Evolutionary conservation across 2,113 vertebrate genomes (phyloP).

Genomic region (Mystacornis crossleyi): DNA sequence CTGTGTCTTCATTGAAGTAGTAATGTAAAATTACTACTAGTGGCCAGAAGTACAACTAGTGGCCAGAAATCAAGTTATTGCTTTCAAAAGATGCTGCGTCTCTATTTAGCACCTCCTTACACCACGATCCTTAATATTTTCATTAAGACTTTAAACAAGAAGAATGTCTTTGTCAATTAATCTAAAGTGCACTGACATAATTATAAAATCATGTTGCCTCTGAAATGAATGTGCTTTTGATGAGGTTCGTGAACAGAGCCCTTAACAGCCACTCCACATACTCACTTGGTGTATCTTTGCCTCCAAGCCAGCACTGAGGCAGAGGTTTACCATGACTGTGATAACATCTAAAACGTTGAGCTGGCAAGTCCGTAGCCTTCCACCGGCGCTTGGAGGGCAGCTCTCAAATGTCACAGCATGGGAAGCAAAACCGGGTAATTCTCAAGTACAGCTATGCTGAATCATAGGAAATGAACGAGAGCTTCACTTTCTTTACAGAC

Average conservation of each 20-base stretch:
- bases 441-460: not conserved
- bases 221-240: not conserved
- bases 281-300: not conserved
- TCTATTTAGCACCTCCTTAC: not conserved
- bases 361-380: not conserved
- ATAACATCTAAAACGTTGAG: fast-evolving
- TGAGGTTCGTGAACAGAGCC: not conserved
- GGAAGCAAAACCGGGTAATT: not conserved
- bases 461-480: not conserved
- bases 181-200: not conserved
- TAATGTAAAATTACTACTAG: not conserved
- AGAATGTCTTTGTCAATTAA: not conserved
- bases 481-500: slow-evolving; percentile 5
- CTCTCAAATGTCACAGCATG: not conserved
- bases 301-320: not conserved
- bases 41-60: not conserved
- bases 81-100: not conserved
- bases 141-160: not conserved
- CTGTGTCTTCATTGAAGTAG: not conserved
- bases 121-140: not conserved
- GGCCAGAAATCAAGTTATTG: not conserved
- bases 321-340: not conserved
- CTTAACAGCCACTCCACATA: not conserved
- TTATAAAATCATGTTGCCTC: not conserved
- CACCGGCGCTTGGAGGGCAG: fast-evolving